These are phyloP conservation scores for Xenentodon cancila DNA, from an alignment of 2,797 vertebrate species.

Conservation along the genomic window DNA sequence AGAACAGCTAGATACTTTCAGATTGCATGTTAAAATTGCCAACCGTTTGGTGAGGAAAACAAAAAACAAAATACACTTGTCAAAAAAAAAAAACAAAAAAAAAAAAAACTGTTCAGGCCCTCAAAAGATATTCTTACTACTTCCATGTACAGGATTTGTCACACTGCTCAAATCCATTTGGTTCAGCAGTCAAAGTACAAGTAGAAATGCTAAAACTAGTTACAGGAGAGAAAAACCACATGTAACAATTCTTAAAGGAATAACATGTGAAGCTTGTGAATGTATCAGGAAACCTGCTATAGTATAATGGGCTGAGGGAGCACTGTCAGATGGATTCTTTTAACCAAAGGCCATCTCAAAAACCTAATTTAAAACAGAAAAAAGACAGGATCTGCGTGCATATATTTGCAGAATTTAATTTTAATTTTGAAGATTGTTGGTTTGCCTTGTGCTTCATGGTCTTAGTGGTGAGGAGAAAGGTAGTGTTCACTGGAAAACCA, in stretches of 20 bases:
- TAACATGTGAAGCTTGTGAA: slow-evolving; percentile 68
- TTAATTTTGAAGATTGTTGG: slow-evolving; percentile 50
- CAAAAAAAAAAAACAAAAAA: slow-evolving; percentile 7
- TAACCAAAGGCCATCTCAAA: slow-evolving; percentile 25
- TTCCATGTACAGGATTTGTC: slow-evolving; percentile 65
- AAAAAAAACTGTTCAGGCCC: slow-evolving; percentile 36
- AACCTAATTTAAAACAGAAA: slow-evolving; percentile 40
- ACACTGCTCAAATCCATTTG: slow-evolving; percentile 75
- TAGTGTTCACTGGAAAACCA: slow-evolving; percentile 80
- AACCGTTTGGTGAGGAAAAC: slow-evolving; percentile 52
- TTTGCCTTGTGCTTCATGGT: slow-evolving; percentile 77
- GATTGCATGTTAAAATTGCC: slow-evolving; percentile 57
- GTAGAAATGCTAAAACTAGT: slow-evolving; percentile 75
- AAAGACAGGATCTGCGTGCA: slow-evolving; percentile 44
- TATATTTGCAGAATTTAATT: slow-evolving; percentile 53
- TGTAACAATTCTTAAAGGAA: slow-evolving; percentile 72
- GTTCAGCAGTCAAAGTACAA: slow-evolving; percentile 75
- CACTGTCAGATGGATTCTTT: slow-evolving; percentile 24
- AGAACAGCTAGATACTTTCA: slow-evolving; percentile 49
- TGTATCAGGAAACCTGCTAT: slow-evolving; percentile 51
- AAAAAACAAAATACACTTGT: slow-evolving; percentile 7
- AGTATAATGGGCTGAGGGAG: slow-evolving; percentile 29
- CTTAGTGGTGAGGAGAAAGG: slow-evolving; percentile 55
- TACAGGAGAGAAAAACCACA: slow-evolving; percentile 56
- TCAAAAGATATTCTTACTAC: slow-evolving; percentile 39